Evolutionary conservation across 2,888 invertebrate species (phyloP).

Genomic region (Diplazon laetatorius): DNA sequence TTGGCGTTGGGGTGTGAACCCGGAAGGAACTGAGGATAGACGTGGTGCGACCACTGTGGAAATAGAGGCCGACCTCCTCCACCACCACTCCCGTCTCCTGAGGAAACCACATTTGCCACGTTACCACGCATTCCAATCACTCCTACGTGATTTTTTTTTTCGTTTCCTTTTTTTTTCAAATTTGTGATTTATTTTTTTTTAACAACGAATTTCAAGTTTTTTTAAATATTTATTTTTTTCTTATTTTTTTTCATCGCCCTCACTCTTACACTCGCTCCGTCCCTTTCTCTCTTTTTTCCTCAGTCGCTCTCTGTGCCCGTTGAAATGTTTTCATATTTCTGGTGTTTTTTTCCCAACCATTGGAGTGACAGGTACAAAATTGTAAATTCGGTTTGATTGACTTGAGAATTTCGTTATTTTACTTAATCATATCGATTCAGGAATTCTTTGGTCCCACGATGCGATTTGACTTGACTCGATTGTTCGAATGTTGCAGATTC

Average conservation of each 20-base stretch:
- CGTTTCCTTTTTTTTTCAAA: too few relatives aligned
- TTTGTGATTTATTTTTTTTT: too few relatives aligned
- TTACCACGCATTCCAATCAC: constrained; percentile 71
- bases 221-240: too few relatives aligned
- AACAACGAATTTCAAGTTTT: too few relatives aligned
- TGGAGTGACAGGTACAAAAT: too few relatives aligned
- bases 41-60: constrained; percentile 97
- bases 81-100: constrained; percentile 82
- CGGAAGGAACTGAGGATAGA: constrained; percentile 96
- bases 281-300: neutral
- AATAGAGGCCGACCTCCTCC: constrained; percentile 91
- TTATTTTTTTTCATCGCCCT: constrained; percentile 11
- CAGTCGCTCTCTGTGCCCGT: neutral
- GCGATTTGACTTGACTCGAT: too few relatives aligned
- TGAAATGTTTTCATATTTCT: neutral
- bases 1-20: constrained; percentile 92
- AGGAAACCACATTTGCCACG: constrained; percentile 80
- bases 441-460: too few relatives aligned
- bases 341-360: neutral
- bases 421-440: too few relatives aligned
- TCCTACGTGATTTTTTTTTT: constrained; percentile 26
- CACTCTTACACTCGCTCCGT: constrained; percentile 44
- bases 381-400: too few relatives aligned
- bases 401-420: too few relatives aligned
- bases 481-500: too few relatives aligned